Base-by-base conservation (phyloP, 2,888 invertebrate species). In the Drosophila crucigera region DNA sequence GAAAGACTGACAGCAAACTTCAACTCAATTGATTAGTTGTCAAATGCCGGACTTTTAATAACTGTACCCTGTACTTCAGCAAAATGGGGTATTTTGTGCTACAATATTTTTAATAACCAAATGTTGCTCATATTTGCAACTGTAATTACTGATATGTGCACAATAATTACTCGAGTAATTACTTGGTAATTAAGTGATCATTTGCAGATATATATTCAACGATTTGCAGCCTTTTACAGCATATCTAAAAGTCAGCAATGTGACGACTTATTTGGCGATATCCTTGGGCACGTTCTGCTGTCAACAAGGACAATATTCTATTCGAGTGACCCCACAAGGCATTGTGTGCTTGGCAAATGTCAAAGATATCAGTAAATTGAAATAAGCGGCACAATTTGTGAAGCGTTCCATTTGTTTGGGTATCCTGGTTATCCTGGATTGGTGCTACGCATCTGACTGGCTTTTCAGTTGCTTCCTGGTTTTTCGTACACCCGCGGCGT, bases 401-500 rank as follows among this genome's bases (percentile, higher is more conserved):
- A 50, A 70, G 61, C 63, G 69, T 66, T 55, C 53, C 50, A 52
- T 35, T 69, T 67, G 63, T 67, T 78, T 66, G 65, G 54, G 53
- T 73, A 67, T 75, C 72, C 69, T 71, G 68, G 58, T 16, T 47
- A 47, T 73, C 70, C 68, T 66, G 66, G 43, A 30, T 54, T 65
- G 63, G 58, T 70, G 68, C 68, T 76, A 49, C 73, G 82, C 70
- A 78, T 76, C 41, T 58, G 73, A 70, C 49, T 55, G 63, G 58
- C 68, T 70, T 79, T 70, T 53, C 50, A 72, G 80, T 77, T 70
- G 69, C 67, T 78, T 78, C 67, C 73, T 65, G 67, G 76, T 53
- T 74, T 61, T 47, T 67, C 25, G 78, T 64, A 30, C 50, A 72
- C 84, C 89, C 83, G 90, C 69, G 56, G 89, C 52, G 90, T 56